Evolutionary conservation across 2,113 vertebrate genomes (phyloP).

Genomic region (Crotophaga sulcirostris): DNA sequence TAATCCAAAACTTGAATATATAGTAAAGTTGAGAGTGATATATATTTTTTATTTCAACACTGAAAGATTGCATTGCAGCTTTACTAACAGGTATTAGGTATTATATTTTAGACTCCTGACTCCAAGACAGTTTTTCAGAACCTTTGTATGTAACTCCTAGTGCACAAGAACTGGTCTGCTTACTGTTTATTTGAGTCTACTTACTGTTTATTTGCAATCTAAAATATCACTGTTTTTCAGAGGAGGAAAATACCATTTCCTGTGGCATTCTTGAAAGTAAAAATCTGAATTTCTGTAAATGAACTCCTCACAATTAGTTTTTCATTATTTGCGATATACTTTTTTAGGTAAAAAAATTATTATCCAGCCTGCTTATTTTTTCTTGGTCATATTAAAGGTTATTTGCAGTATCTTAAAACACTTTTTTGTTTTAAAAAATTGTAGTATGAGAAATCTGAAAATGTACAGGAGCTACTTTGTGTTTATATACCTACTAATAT

Average conservation of each 20-base stretch:
- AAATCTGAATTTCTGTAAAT: neutral
- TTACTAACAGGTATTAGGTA: neutral
- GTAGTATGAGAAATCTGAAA: neutral
- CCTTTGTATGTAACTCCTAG: neutral
- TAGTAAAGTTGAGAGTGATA: neutral
- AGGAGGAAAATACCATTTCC: neutral
- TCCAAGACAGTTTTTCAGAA: neutral
- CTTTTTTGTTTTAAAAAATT: neutral
- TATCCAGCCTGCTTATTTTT: neutral
- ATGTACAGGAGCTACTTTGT: neutral
- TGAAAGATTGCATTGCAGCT: neutral
- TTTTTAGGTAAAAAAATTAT: neutral
- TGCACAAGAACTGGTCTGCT: neutral
- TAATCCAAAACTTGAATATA: neutral
- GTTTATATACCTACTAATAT: neutral
- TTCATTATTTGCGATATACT: neutral
- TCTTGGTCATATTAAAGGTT: neutral
- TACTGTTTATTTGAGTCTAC: neutral
- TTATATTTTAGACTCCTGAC: neutral
- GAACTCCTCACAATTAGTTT: neutral
- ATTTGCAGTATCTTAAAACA: neutral
- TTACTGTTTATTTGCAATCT: neutral
- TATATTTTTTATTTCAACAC: neutral
- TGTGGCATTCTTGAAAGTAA: neutral
- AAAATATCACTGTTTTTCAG: neutral